Evolutionary conservation across 2,888 invertebrate genomes (phyloP).

Genomic region (Trissoscelio sp.): DNA sequence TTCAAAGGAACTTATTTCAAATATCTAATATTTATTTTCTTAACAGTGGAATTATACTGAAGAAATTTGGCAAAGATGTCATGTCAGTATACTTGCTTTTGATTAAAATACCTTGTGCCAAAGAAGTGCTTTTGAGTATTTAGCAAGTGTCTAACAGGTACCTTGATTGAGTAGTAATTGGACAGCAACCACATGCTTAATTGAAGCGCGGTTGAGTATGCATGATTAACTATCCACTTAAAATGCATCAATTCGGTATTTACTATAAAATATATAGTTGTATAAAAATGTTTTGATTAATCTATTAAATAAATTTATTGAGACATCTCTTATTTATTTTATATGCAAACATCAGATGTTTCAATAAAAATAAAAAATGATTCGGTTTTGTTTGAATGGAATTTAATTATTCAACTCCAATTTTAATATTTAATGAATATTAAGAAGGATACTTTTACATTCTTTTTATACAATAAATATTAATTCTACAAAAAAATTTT

Average conservation of each 20-base stretch:
- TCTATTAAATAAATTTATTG: background rate
- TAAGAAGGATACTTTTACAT: no score
- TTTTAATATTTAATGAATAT: no score
- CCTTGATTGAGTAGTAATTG: conserved; percentile 52
- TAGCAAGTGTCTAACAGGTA: conserved; percentile 42
- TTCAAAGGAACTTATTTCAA: background rate
- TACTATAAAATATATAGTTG: conserved; percentile 1
- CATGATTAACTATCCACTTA: conserved; percentile 39
- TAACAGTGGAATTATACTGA: background rate
- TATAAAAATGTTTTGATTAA: background rate
- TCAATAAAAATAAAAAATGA: no score
- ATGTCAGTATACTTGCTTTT: background rate
- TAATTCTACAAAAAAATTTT: no score
- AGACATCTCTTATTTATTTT: background rate
- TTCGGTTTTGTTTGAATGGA: no score
- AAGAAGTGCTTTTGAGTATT: conserved; percentile 44
- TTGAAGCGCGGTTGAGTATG: conserved; percentile 41
- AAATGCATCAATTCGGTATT: conserved; percentile 28
- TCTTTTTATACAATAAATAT: no score
- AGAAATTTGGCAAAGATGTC: background rate
- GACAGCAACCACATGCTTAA: conserved; percentile 41
- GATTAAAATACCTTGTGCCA: conserved; percentile 1
- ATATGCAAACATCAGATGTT: no score
- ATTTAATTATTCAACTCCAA: no score
- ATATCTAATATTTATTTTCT: background rate